phyloP scores from a whole-genome alignment of 2,888 invertebrate species.

The Herminia tarsipennalis region DNA sequence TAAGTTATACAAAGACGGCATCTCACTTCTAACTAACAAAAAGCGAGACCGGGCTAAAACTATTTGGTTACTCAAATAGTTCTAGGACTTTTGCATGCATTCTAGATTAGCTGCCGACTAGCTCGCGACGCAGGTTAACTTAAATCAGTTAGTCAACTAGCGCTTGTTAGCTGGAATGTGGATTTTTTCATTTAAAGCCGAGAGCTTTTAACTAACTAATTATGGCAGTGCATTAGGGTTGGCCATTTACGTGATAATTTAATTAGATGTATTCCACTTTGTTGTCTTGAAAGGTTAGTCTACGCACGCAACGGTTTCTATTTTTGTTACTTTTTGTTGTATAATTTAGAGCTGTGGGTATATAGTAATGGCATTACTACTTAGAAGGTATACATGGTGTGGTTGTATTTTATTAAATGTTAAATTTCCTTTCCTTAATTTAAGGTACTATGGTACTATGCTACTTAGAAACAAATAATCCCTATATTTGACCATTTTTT shows the following conservation, averaged over 20 bases:
- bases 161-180: conserved; percentile 2
- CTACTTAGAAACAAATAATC: too few relatives aligned
- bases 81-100: conserved; percentile 55
- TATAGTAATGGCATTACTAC: too few relatives aligned
- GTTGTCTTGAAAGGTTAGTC: too few relatives aligned
- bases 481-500: too few relatives aligned
- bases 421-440: too few relatives aligned
- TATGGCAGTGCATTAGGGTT: neutral
- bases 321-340: too few relatives aligned
- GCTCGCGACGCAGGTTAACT: conserved; percentile 34
- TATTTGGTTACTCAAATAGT: conserved; percentile 61
- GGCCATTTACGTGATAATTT: neutral
- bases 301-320: too few relatives aligned
- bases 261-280: neutral
- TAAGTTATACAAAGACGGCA: conserved; percentile 6
- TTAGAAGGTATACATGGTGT: too few relatives aligned
- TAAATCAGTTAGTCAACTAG: conserved; percentile 11
- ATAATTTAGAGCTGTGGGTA: too few relatives aligned
- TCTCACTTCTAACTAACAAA: conserved; percentile 36
- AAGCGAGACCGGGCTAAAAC: conserved; percentile 28
- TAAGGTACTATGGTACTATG: too few relatives aligned
- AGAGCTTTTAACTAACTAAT: neutral
- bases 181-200: neutral
- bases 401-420: too few relatives aligned
- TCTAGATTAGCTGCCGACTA: conserved; percentile 53